Conservation (phyloP, 2,888 invertebrate species). For the Parnassius mnemosyne region DNA sequence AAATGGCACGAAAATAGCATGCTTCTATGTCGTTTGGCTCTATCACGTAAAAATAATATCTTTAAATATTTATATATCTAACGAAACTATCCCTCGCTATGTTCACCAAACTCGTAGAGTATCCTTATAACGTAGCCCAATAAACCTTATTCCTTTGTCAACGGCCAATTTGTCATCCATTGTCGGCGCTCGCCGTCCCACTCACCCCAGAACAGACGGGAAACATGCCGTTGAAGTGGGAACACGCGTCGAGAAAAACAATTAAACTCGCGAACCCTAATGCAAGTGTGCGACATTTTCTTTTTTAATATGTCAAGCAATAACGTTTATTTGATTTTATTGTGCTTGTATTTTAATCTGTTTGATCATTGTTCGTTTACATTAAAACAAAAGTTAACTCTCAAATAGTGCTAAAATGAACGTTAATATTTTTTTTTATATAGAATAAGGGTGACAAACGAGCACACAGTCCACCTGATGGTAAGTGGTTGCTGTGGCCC, state of each 20-base stretch:
- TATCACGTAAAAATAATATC: no score
- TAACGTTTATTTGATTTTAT: conserved; percentile 26
- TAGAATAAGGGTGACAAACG: no score
- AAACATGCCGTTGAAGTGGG: conserved; percentile 64
- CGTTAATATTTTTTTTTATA: no score
- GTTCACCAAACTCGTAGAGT: conserved; percentile 55
- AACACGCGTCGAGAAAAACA: conserved; percentile 68
- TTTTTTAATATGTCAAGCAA: conserved; percentile 8
- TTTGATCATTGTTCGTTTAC: neutral
- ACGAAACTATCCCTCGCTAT: conserved; percentile 31
- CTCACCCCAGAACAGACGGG: conserved; percentile 34
- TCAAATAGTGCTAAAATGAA: no score
- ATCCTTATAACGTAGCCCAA: conserved; percentile 74
- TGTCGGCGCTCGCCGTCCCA: conserved; percentile 44
- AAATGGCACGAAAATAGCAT: no score
- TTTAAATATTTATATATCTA: neutral
- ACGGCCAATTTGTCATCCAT: conserved; percentile 75
- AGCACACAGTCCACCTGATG: no score
- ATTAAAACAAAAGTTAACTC: no score
- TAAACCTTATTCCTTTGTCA: conserved; percentile 75
- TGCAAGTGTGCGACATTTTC: conserved; percentile 11
- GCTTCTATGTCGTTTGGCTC: no score
- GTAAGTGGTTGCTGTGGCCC: no score
- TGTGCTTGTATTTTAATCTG: conserved; percentile 11
- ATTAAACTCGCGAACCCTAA: conserved; percentile 65